phyloP scores from a whole-genome alignment of 2,888 invertebrate species.

The Eustalomyia histrio region DNA sequence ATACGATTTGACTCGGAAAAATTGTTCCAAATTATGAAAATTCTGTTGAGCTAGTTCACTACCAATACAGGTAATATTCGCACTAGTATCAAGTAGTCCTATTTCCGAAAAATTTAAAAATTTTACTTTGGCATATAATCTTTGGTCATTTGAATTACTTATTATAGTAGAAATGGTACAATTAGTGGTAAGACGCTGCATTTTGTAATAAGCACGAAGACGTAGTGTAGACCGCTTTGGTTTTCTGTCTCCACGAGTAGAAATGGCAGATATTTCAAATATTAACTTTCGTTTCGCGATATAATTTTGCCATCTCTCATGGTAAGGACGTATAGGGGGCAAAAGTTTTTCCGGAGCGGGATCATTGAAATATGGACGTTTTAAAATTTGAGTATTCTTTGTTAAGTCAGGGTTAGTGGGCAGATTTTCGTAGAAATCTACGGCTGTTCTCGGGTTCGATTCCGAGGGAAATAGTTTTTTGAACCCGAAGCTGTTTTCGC shows the following conservation, averaged over 20 bases:
- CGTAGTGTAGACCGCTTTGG: constrained; percentile 7
- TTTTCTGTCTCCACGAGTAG: neutral
- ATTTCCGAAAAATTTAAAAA: constrained; percentile 15
- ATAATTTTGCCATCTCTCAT: too few relatives aligned
- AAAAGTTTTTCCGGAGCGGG: too few relatives aligned
- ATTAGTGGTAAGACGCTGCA: neutral
- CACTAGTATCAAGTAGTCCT: constrained; percentile 19
- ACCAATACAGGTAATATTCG: constrained; percentile 18
- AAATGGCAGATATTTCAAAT: neutral
- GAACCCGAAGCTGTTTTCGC: too few relatives aligned
- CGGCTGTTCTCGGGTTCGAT: too few relatives aligned
- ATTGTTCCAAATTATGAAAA: too few relatives aligned
- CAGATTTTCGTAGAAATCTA: neutral
- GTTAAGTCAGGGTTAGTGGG: neutral
- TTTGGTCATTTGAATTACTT: neutral
- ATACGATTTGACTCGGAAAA: too few relatives aligned
- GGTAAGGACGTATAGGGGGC: constrained; percentile 2
- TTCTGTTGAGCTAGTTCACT: neutral
- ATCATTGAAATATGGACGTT: too few relatives aligned
- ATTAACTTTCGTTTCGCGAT: neutral
- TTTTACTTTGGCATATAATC: constrained; percentile 12
- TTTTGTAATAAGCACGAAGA: neutral
- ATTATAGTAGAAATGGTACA: constrained; percentile 4
- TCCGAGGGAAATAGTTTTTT: too few relatives aligned
- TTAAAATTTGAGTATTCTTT: too few relatives aligned